A percentile compares a stretch with the other conserved stretches of the same genome.
Evolutionary conservation across 1,140 invertebrate species (phyloP).

Genomic region (Drosophila takahashii): DNA sequence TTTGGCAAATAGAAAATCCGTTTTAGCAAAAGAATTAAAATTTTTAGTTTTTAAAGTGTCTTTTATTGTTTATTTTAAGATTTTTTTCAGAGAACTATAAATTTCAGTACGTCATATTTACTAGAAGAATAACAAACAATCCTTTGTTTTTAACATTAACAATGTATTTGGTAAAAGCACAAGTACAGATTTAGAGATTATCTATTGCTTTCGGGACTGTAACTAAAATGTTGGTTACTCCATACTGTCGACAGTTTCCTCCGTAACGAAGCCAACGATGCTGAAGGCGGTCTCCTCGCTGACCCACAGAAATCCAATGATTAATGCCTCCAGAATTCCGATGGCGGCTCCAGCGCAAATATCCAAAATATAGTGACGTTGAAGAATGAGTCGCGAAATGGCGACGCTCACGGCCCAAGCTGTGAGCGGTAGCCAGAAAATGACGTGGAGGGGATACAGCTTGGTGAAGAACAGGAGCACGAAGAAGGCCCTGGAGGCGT

Average conservation of each 20-base stretch:
- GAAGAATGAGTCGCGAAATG: constrained; percentile 89
- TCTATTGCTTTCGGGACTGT: neutral
- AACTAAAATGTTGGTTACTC: constrained; percentile 7
- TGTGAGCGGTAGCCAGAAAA: constrained; percentile 88
- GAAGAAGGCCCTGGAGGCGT: constrained; percentile 94
- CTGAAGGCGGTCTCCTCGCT: constrained; percentile 62
- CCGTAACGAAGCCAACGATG: constrained; percentile 50
- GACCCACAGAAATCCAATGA: constrained; percentile 90
- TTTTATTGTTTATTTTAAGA: too few relatives aligned
- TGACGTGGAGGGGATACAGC: constrained; percentile 87
- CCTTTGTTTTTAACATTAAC: neutral
- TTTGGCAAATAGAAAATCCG: too few relatives aligned
- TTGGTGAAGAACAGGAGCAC: constrained; percentile 90
- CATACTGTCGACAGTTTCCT: constrained; percentile 25
- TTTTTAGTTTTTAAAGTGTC: too few relatives aligned
- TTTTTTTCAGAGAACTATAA: too few relatives aligned
- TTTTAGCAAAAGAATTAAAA: too few relatives aligned
- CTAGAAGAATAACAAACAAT: neutral
- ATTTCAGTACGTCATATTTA: too few relatives aligned
- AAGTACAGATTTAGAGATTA: constrained; percentile 2
- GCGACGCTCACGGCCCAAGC: constrained; percentile 91
- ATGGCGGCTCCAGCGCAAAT: constrained; percentile 90
- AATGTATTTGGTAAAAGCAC: constrained; percentile 12
- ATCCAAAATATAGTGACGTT: constrained; percentile 95
- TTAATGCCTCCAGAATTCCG: constrained; percentile 90